A percentile compares a stretch with the other conserved stretches of the same genome.
Conservation (phyloP, 2,113 vertebrate genomes). For the Myrmecophaga tridactyla region DNA sequence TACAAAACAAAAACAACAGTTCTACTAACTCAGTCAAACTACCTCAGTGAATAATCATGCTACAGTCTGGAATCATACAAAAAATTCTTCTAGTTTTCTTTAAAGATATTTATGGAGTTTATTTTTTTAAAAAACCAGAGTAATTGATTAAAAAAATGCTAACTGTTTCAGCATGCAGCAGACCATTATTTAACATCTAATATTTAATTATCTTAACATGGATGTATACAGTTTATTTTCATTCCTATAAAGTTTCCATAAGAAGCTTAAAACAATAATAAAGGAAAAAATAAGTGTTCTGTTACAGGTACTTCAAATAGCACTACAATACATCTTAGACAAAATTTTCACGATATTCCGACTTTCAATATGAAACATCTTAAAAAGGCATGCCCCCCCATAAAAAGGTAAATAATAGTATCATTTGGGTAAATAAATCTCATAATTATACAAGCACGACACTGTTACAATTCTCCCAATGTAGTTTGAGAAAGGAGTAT, state of each 20-base stretch:
- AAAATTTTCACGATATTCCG: slow-evolving; percentile 77
- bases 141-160: slow-evolving; percentile 55
- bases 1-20: slow-evolving; percentile 31
- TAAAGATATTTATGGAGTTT: slow-evolving; percentile 59
- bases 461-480: slow-evolving; percentile 52
- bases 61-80: neutral
- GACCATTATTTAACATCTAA: slow-evolving; percentile 50
- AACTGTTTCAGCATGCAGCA: slow-evolving; percentile 58
- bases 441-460: slow-evolving; percentile 64
- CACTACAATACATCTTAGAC: slow-evolving; percentile 77
- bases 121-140: slow-evolving; percentile 62
- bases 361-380: slow-evolving; percentile 83
- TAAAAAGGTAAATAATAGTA: neutral
- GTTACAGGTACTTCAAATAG: slow-evolving; percentile 80
- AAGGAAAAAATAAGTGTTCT: slow-evolving; percentile 77
- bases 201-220: slow-evolving; percentile 53
- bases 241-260: slow-evolving; percentile 58
- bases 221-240: slow-evolving; percentile 45
- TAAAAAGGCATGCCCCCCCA: slow-evolving; percentile 39
- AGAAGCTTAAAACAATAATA: slow-evolving; percentile 59
- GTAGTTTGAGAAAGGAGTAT: slow-evolving; percentile 2
- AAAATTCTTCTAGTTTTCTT: slow-evolving; percentile 54
- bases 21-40: slow-evolving; percentile 34
- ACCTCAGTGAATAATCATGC: slow-evolving; percentile 35
- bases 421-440: slow-evolving; percentile 54